phyloP scores from a whole-genome alignment of 37 sponge, comb jelly and placozoan genomes.

The Aphrocallistes beatrix region DNA sequence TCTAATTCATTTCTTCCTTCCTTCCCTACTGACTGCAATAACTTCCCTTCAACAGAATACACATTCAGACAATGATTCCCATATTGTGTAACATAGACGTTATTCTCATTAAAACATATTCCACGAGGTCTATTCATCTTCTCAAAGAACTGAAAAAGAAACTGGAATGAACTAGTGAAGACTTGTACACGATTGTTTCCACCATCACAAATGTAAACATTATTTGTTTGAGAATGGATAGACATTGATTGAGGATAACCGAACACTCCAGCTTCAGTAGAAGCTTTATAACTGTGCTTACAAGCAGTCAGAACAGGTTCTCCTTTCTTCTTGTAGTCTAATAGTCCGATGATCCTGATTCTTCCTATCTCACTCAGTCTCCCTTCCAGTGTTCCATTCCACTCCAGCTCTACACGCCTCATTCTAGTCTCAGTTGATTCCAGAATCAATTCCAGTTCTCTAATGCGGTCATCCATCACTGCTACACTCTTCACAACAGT shows the following conservation, averaged over 20 bases:
- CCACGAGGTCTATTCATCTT: not conserved
- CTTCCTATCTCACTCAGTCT: not conserved
- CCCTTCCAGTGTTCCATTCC: not conserved
- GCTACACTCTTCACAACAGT: not conserved
- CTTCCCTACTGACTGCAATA: not conserved
- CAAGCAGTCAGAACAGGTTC: not conserved
- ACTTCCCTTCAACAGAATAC: not conserved
- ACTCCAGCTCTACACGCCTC: not conserved
- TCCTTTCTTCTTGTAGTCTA: not conserved
- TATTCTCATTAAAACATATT: not conserved
- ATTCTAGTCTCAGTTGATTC: not conserved
- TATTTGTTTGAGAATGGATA: not conserved
- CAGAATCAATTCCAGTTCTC: not conserved
- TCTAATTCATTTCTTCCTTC: not conserved
- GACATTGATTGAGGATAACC: not conserved
- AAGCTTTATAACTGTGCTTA: not conserved
- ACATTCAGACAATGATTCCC: not conserved
- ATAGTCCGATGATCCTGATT: not conserved
- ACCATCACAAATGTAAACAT: not conserved
- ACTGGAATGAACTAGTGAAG: not conserved
- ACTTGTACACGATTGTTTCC: constrained; percentile 3
- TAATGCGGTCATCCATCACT: not conserved
- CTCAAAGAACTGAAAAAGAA: not conserved
- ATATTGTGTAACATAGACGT: not conserved
- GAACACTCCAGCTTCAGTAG: not conserved